Conservation (phyloP, 2,888 invertebrate species). For the Aporophyla lueneburgensis region DNA sequence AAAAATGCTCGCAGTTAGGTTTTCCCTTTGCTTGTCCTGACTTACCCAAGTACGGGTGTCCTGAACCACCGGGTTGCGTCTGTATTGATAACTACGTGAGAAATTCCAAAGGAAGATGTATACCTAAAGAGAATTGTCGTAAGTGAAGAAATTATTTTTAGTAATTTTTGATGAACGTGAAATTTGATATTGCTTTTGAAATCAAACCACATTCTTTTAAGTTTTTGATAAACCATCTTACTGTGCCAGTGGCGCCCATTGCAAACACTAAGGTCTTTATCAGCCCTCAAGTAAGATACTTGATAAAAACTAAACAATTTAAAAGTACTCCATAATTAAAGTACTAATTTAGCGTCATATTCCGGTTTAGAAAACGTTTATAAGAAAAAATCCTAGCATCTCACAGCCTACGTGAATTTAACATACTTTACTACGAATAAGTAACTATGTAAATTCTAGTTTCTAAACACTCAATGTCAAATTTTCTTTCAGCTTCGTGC, state of each 20-base stretch:
- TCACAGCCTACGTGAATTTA: background rate
- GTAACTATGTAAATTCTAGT: background rate
- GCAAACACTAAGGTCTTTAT: background rate
- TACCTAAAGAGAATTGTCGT: conserved; percentile 29
- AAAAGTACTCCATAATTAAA: background rate
- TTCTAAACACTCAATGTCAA: background rate
- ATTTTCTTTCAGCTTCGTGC: conserved; percentile 55
- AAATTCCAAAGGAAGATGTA: conserved; percentile 39
- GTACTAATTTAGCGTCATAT: background rate
- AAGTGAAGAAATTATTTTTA: conserved; percentile 16
- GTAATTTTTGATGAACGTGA: background rate
- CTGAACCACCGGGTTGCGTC: conserved; percentile 43
- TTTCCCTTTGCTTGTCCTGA: conserved; percentile 42
- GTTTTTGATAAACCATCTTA: background rate
- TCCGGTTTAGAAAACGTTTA: background rate
- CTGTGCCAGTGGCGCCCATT: background rate
- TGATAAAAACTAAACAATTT: too few species aligned
- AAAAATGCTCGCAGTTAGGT: conserved; percentile 53
- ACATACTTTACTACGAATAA: too few species aligned
- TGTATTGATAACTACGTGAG: conserved; percentile 37
- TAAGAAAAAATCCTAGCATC: background rate
- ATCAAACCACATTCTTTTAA: background rate
- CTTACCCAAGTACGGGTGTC: conserved; percentile 15
- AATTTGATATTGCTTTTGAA: background rate
- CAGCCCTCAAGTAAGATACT: background rate